Evolutionary conservation across 2,113 vertebrate species (phyloP).

Genomic region (Tragelaphus scriptus): DNA sequence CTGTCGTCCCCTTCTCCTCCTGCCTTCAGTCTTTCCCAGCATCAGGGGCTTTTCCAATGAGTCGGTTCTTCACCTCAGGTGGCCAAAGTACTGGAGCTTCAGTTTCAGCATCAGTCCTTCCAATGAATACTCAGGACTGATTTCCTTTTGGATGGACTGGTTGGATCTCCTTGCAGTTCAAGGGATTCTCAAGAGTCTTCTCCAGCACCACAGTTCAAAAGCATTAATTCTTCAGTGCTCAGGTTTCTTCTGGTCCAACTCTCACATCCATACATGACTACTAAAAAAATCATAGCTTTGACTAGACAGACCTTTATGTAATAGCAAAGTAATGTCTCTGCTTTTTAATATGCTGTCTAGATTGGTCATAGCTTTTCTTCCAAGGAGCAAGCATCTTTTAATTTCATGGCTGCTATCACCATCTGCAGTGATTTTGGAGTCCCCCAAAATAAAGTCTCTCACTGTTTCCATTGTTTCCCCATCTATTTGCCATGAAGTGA

Average conservation of each 20-base stretch:
- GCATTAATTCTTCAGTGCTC: neutral
- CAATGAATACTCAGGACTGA: neutral
- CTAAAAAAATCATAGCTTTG: neutral
- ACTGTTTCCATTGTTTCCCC: neutral
- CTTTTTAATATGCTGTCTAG: neutral
- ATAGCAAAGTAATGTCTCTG: neutral
- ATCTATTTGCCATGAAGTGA: neutral
- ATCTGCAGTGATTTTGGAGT: neutral
- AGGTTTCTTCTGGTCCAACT: neutral
- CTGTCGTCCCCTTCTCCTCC: neutral
- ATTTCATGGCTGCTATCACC: neutral
- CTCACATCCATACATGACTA: neutral
- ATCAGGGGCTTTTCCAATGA: neutral
- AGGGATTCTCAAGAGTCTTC: neutral
- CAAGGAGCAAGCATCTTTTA: neutral
- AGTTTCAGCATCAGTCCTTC: neutral
- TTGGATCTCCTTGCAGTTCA: neutral
- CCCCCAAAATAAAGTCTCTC: neutral
- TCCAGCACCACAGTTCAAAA: neutral
- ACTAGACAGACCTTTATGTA: neutral
- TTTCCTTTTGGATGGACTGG: neutral
- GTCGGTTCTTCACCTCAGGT: neutral
- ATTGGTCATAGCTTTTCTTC: neutral
- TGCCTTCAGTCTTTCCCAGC: neutral
- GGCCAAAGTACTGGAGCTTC: neutral